A percentile compares a stretch with the other conserved stretches of the same genome.
Conservation (phyloP, 2,113 vertebrate genomes). For the Todiramphus chloris region DNA sequence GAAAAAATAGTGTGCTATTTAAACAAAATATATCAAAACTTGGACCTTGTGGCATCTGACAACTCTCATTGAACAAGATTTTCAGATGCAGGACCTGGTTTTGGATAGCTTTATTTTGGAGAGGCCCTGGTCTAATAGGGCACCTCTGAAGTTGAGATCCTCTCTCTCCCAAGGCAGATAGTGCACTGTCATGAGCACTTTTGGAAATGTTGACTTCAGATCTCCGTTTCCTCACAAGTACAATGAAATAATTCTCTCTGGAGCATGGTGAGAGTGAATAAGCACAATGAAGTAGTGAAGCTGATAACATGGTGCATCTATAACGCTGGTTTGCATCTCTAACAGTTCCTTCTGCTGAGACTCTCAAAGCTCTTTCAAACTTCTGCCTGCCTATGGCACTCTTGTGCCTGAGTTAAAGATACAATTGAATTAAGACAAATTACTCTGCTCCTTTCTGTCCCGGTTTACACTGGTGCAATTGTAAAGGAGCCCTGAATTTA, state of each 20-base stretch:
- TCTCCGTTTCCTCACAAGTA: neutral
- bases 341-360: neutral
- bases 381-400: neutral
- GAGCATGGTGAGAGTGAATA: neutral
- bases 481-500: neutral
- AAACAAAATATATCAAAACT: neutral
- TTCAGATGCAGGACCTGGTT: neutral
- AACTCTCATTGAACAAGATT: neutral
- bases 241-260: neutral
- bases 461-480: neutral
- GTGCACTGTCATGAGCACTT: neutral
- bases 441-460: neutral
- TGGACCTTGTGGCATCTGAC: neutral
- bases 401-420: neutral
- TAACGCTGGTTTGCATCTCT: neutral
- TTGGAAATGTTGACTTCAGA: neutral
- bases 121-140: neutral
- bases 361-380: neutral
- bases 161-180: neutral
- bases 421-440: neutral
- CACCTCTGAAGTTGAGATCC: neutral
- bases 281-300: neutral
- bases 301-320: rapidly evolving
- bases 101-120: neutral
- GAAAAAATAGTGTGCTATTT: neutral